A percentile compares a stretch with the other conserved stretches of the same genome.
Conservation (phyloP, 2,797 vertebrate species). For the Oreortyx pictus region DNA sequence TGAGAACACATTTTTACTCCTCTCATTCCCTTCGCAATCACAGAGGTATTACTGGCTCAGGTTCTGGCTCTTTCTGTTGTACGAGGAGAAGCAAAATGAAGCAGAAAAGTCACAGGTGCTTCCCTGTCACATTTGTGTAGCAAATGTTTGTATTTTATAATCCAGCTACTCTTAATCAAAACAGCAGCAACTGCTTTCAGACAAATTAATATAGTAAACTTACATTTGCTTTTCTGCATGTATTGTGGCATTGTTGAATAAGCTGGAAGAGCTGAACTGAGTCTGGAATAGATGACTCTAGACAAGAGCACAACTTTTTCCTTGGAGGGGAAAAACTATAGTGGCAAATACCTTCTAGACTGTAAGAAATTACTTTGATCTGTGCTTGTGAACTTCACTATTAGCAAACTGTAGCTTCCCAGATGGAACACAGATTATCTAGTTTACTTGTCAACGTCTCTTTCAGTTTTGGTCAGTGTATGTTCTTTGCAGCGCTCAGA, state of each 20-base stretch:
- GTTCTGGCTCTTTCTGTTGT: not conserved
- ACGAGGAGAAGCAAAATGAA: not conserved
- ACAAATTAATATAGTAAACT: not conserved
- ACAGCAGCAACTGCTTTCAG: not conserved
- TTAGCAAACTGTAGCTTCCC: not conserved
- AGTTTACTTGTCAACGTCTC: slow-evolving; percentile 45
- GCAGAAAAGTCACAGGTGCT: not conserved
- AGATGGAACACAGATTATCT: not conserved
- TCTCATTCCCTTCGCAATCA: not conserved
- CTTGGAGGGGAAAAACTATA: not conserved
- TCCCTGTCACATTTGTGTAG: not conserved
- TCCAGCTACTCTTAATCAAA: not conserved
- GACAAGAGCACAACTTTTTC: not conserved
- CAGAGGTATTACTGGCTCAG: not conserved
- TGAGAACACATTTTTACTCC: not conserved
- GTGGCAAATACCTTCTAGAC: not conserved
- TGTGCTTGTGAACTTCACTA: not conserved
- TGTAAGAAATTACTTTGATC: not conserved
- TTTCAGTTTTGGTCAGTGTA: slow-evolving; percentile 92
- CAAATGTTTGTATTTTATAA: not conserved
- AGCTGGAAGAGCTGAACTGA: not conserved
- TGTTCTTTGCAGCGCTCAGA: slow-evolving; percentile 89
- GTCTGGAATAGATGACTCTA: not conserved
- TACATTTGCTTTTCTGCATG: rapidly evolving
- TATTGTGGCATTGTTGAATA: not conserved